A percentile compares a stretch with the other conserved stretches of the same genome.
Conservation (phyloP, 2,113 vertebrate genomes). For the Seriola aureovittata region DNA sequence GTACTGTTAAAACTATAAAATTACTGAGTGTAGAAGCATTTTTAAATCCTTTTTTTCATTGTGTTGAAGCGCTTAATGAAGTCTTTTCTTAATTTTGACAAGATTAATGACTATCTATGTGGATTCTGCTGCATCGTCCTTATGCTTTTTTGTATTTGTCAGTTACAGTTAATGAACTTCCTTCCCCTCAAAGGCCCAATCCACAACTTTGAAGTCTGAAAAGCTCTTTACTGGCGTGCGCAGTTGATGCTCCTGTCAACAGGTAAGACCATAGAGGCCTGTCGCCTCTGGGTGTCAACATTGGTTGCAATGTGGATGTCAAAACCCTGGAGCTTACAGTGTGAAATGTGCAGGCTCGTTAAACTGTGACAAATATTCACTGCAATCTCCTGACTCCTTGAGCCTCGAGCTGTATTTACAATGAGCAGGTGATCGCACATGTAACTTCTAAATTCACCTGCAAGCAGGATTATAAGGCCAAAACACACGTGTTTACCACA, state of each 20-base stretch:
- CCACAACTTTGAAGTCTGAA: background rate
- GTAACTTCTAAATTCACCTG: background rate
- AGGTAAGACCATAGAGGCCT: background rate
- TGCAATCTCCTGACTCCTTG: background rate
- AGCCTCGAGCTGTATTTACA: background rate
- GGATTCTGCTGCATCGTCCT: too few species aligned
- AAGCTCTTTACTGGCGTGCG: background rate
- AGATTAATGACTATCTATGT: too few species aligned
- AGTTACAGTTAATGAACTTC: background rate
- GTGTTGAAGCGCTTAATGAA: too few species aligned
- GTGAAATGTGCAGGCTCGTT: slow-evolving; percentile 5
- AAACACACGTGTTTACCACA: background rate
- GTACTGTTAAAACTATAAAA: background rate
- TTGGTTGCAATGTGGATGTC: background rate
- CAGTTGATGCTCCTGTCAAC: background rate
- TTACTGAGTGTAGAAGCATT: too few species aligned
- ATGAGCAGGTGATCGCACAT: background rate
- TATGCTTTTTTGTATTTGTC: background rate
- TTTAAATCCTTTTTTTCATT: too few species aligned
- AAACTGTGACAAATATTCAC: background rate
- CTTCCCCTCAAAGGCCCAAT: background rate
- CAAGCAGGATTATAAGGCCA: background rate
- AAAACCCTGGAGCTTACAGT: background rate
- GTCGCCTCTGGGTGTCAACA: background rate
- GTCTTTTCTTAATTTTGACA: too few species aligned